Evolutionary conservation across 2,888 invertebrate genomes (phyloP).

Genomic region (Strigamia crassipes): DNA sequence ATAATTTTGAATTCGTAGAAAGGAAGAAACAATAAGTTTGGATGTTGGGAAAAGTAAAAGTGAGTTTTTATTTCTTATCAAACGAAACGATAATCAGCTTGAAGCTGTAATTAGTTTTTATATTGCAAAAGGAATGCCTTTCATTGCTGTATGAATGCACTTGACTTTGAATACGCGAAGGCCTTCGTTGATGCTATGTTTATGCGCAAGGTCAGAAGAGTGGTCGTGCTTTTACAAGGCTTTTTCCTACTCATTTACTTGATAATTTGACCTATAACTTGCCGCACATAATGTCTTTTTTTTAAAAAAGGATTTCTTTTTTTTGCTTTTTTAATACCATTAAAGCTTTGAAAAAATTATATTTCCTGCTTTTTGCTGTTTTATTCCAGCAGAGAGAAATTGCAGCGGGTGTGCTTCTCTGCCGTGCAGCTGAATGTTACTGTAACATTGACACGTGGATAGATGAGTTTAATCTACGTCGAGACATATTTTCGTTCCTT

Average conservation of each 20-base stretch:
- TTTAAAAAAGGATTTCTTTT: neutral
- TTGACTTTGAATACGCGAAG: slow-evolving; percentile 23
- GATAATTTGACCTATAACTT: neutral
- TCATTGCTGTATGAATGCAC: slow-evolving; percentile 27
- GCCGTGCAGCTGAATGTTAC: slow-evolving; percentile 26
- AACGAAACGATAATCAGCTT: slow-evolving; percentile 10
- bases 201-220: slow-evolving; percentile 15
- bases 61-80: slow-evolving; percentile 27
- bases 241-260: neutral
- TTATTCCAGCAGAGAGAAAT: neutral
- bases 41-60: slow-evolving; percentile 8
- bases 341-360: neutral
- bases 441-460: slow-evolving; percentile 31
- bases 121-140: slow-evolving; percentile 10
- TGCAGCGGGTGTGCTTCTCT: neutral
- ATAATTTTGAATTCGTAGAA: neutral
- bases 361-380: neutral
- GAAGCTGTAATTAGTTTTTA: slow-evolving; percentile 22
- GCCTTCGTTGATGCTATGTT: slow-evolving; percentile 29
- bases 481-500: slow-evolving; percentile 22
- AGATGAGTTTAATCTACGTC: slow-evolving; percentile 15
- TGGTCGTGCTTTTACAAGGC: slow-evolving; percentile 28
- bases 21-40: slow-evolving; percentile 7
- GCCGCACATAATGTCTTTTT: neutral
- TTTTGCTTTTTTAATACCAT: neutral